phyloP scores from a whole-genome alignment of 1,140 invertebrate genomes.

The Charaxes varanes region DNA sequence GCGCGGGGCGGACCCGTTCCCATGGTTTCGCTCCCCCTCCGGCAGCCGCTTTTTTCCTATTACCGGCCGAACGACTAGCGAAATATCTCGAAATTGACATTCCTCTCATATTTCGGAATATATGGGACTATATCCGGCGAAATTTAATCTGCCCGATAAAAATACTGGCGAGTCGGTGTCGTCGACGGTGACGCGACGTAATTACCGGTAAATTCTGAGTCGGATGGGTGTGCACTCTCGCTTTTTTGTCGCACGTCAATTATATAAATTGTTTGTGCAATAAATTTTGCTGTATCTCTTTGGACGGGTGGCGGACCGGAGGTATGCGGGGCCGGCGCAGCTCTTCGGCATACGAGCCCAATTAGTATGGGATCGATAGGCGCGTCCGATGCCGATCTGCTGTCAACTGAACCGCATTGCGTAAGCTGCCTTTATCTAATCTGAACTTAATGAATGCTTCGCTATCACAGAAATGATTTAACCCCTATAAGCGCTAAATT shows the following conservation, averaged over 20 bases:
- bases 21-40: conserved; percentile 35
- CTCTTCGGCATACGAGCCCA: conserved; percentile 45
- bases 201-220: conserved; percentile 57
- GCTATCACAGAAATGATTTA: conserved; percentile 37
- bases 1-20: conserved; percentile 49
- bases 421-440: conserved; percentile 61
- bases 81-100: conserved; percentile 70
- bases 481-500: conserved; percentile 14
- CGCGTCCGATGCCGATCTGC: conserved; percentile 55
- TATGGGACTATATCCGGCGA: conserved; percentile 46
- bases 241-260: conserved; percentile 70
- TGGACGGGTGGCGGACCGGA: conserved; percentile 49
- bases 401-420: conserved; percentile 57
- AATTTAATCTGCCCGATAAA: conserved; percentile 53
- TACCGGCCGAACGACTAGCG: conserved; percentile 50
- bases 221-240: conserved; percentile 61
- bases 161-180: conserved; percentile 50
- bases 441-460: conserved; percentile 62
- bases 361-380: conserved; percentile 69
- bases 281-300: conserved; percentile 68
- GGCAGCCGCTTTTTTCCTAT: conserved; percentile 47
- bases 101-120: conserved; percentile 65
- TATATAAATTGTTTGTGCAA: conserved; percentile 73
- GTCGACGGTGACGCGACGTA: conserved; percentile 46
- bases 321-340: conserved; percentile 61